These are phyloP conservation scores for Tipula helvola DNA, from an alignment of 2,888 invertebrate species.

Conservation along the genomic window DNA sequence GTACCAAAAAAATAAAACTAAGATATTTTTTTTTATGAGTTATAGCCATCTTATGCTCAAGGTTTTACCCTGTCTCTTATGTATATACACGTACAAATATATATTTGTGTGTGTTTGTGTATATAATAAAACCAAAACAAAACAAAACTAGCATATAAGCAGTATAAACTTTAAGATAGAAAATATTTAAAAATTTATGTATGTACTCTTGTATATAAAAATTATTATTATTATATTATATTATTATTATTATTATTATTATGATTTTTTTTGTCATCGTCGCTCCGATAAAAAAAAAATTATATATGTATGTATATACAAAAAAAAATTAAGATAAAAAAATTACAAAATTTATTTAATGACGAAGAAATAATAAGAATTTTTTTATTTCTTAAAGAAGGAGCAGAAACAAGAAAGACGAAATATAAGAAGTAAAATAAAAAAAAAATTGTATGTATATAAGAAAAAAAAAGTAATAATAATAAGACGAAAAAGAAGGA, in stretches of 20 bases:
- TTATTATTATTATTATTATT: not conserved
- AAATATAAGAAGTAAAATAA: not conserved
- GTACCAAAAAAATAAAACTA: not conserved
- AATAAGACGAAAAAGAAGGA: not conserved
- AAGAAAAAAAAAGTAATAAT: not conserved
- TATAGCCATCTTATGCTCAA: not conserved
- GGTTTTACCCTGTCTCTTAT: not conserved
- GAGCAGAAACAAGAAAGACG: conserved; percentile 4
- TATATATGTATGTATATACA: not conserved
- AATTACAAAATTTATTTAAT: conserved; percentile 4
- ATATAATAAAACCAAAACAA: not conserved
- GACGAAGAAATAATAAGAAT: conserved; percentile 4
- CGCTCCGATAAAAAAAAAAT: not conserved
- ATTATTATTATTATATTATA: not conserved
- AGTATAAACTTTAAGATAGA: not conserved
- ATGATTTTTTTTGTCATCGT: not conserved
- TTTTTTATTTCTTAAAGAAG: not conserved
- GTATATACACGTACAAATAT: not conserved
- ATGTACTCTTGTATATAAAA: not conserved
- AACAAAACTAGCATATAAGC: not conserved
- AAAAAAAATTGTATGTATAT: not conserved
- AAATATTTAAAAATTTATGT: not conserved
- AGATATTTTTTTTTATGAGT: not conserved
- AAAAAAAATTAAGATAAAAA: not conserved
- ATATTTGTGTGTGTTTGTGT: not conserved